These are phyloP conservation scores for Mohoua ochrocephala DNA, from an alignment of 2,113 vertebrate genomes.

Conservation along the genomic window DNA sequence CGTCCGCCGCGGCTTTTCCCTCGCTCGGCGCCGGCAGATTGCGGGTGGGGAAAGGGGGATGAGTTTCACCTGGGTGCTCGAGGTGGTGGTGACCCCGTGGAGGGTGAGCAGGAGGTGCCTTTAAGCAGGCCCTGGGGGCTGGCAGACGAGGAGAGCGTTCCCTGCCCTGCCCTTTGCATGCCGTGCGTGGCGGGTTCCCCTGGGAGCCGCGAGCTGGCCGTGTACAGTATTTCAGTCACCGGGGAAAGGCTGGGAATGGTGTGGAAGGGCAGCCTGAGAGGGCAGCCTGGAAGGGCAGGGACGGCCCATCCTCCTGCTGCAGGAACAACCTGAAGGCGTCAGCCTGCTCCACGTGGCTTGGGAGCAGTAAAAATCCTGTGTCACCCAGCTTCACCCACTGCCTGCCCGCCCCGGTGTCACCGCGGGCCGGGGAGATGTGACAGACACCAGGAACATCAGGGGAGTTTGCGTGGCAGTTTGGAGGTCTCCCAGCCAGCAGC, in stretches of 20 bases:
- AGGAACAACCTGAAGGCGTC: background rate
- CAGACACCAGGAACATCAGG: accelerated
- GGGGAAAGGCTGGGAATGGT: background rate
- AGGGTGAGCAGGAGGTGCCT: background rate
- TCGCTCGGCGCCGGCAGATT: accelerated
- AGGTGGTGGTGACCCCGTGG: background rate
- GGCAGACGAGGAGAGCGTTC: background rate
- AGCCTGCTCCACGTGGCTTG: background rate
- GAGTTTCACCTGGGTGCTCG: background rate
- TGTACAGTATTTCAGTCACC: constrained; percentile 9
- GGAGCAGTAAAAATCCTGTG: background rate
- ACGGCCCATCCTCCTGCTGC: background rate
- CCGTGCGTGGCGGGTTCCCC: background rate
- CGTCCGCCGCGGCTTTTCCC: background rate
- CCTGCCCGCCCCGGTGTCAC: accelerated
- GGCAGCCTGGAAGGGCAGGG: background rate
- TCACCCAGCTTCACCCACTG: background rate
- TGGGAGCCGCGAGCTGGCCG: background rate
- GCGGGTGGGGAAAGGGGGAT: background rate
- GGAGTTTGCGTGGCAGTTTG: background rate
- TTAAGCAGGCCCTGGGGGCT: background rate
- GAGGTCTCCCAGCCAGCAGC: background rate
- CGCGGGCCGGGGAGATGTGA: accelerated
- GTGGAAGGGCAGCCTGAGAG: background rate
- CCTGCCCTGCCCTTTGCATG: constrained; percentile 30